Evolutionary conservation across 1,140 invertebrate genomes (phyloP), one percentile per base, ranked within the genome.

Genomic region (Hylaeus volcanicus): DNA sequence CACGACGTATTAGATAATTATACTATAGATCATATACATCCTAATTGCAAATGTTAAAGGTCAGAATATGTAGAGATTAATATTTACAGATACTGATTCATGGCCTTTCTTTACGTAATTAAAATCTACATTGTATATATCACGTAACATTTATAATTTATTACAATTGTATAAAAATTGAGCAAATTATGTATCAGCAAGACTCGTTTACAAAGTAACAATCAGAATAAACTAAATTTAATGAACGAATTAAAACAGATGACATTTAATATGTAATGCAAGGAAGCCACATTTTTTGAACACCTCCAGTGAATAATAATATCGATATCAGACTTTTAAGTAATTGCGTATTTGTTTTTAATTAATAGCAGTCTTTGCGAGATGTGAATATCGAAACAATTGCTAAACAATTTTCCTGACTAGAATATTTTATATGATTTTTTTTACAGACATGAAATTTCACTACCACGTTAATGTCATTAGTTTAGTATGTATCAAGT

Each of bases 121-220:
- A 58, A 78, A 77, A 78, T 37, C 65, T 77, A 77, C 11, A 26
- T 65, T 41, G 26, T 74, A 79, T 45, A 48, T 75, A 72, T 53
- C 9, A 51, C 45, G 74, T 77, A 70, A 64, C 48, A 74, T 74
- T 39, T 43, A 63, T 53, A 71, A 78, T 81, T 74, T 74, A 74
- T 73, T 70, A 76, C 69, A 76, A 60, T 14, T 65, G 64, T 87
- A 86, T 78, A 48, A 81, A 86, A 86, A 86, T 86, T 87, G 81
- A 87, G 85, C 85, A 87, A 87, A 78, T 87, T 61, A 82, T 75
- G 55, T 70, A 72, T 82, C 70, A 79, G 61, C 41, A 41, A 66
- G n/a, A 70, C 51, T 78, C 6, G 61, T 53, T n/a, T 0, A 48
- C 5, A n/a, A 64, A 74, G 9, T 56, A 73, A 65, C 12, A 51